Conservation (phyloP, 2,888 invertebrate species). For the Agelastica alni region DNA sequence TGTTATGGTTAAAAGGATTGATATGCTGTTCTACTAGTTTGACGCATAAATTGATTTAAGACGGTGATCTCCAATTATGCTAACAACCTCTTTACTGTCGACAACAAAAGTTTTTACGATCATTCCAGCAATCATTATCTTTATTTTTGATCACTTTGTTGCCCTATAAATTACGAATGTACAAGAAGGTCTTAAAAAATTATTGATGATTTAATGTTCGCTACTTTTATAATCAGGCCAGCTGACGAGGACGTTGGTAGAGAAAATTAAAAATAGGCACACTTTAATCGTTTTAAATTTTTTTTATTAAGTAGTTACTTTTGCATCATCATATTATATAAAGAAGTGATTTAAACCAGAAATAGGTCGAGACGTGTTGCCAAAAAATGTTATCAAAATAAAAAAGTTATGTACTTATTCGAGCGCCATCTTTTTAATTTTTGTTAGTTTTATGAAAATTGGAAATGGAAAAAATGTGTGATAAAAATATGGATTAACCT, state of each 20-base stretch:
- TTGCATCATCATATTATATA: too few species aligned
- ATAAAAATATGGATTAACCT: too few species aligned
- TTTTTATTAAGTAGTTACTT: too few species aligned
- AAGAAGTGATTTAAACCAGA: too few species aligned
- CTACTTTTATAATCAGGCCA: background rate
- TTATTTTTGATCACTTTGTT: constrained; percentile 16
- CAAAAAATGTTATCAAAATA: too few species aligned
- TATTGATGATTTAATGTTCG: constrained; percentile 7
- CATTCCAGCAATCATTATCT: constrained; percentile 13
- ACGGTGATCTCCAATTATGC: constrained; percentile 26
- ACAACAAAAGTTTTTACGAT: constrained; percentile 25
- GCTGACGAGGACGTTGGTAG: background rate
- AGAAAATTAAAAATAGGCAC: too few species aligned
- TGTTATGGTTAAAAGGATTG: constrained; percentile 13
- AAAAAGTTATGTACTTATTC: too few species aligned
- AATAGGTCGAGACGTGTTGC: too few species aligned
- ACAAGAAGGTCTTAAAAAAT: constrained; percentile 1
- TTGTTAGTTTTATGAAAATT: too few species aligned
- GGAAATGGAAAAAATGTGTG: too few species aligned
- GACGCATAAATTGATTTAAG: constrained; percentile 15
- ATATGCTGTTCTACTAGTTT: constrained; percentile 17
- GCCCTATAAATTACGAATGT: constrained; percentile 5
- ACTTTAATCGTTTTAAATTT: too few species aligned
- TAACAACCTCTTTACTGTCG: constrained; percentile 25
- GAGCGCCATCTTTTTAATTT: too few species aligned